Base-by-base conservation (phyloP, 2,797 vertebrate species). In the Lates japonicus region DNA sequence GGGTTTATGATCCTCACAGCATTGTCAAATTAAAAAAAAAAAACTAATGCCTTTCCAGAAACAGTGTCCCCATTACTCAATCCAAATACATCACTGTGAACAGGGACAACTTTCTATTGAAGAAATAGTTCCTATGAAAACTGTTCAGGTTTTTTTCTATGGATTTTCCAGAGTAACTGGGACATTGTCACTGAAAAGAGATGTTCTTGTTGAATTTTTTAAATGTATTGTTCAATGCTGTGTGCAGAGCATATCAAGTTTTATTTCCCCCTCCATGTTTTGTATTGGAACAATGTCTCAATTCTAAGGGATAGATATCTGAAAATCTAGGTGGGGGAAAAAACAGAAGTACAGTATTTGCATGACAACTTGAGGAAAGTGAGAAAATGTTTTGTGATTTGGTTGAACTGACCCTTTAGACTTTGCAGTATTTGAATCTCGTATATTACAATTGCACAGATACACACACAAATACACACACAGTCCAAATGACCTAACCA, bases 201-300 rank as follows among this genome's bases (percentile, higher is more conserved):
- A 74, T 74, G 64, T 78, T 77, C 48, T 61, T 74, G 58, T 62
- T 83, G 67, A 70, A 76, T 82, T 78, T 87, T 84, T 81, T 16
- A 68, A 80, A 64, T n/a, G 22, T 3, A 17, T 62, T 76, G 57
- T 68, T 55, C 73, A 80, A 72, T 65, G 42, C 54, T 46, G 44
- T 51, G 67, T 77, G 73, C 66, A 35, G 59, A 6, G 3, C 80
- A 48, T 49, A 62, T 66, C 22, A 9, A 62, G 82, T 63, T 58
- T 49, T 8, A 58, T 25, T 52, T 37, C 35, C 29, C 42, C 20
- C 39, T 70, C 60, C 41, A 19, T 33, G 58, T 52, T 25, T 76
- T 39, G 39, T n/a, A 29, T 17, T n/a, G 20, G 25, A 19, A 33
- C 0, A 2, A 35, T 9, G 16, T 46, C 12, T 74, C 5, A 64